Evolutionary conservation across 2,113 vertebrate species (phyloP), one percentile per base, ranked within the genome.

Genomic region (Capra hircus): DNA sequence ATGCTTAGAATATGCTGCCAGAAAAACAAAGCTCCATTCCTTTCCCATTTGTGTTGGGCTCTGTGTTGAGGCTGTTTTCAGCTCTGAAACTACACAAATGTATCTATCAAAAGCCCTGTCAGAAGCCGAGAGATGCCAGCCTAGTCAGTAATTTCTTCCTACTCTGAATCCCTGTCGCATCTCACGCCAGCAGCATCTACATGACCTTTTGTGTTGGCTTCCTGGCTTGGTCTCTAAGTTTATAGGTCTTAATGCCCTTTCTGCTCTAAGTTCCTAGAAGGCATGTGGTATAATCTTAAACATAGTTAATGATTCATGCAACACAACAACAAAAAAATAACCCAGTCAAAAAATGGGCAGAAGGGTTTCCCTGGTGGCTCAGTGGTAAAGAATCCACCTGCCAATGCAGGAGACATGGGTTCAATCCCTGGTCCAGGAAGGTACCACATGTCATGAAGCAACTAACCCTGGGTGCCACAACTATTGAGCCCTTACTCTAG

Each of bases 1-100:
- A 25, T 62, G 94, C 97, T 98, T 85, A 97, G 98, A 95, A 96
- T 92, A 97, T 40, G 10, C 92, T 98, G 25, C 97, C 95, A 59
- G 91, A 81, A 93, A 98, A 96, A 92, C 25, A 88, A 87, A 77
- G 59, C 93, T 95, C 88, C 91, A 30, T 81, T 78, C 80, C 64
- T 82, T 78, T 43, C 17, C 90, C 52, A 28, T 90, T 93, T 94
- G 95, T 90, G 52, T 55, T 80, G 91, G 52, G 62, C 50, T 86
- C 82, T 87, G 74, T 11, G 55, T 87, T 81, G 23, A 97, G 53
- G 81, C 25, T 28, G 30, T 62, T 84, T 95, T 91, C 55, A 45
- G 48, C 81, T 95, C 84, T 90, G 84, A 95, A 95, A 78, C n/a
- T 62, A 30, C 40, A 84, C 82, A 71, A 14, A 96, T 77, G 33